A percentile compares a stretch with the other conserved stretches of the same genome.
Conservation (phyloP, 1,140 invertebrate genomes). For the Macrobrachium rosenbergii region DNA sequence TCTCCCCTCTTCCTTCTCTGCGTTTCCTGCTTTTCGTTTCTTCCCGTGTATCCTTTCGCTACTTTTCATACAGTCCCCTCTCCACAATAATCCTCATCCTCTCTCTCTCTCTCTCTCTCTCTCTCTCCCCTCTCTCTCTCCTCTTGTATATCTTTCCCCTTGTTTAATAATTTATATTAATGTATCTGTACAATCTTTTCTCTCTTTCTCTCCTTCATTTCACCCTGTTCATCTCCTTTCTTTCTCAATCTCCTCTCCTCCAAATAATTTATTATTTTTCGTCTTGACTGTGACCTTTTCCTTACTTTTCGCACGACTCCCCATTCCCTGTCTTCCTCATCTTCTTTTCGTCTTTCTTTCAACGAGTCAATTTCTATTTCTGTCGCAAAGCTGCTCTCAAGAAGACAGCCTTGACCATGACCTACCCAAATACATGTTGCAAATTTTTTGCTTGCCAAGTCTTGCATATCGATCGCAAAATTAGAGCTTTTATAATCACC, state of each 20-base stretch:
- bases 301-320: background rate
- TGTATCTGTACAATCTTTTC: background rate
- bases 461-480: too few species aligned
- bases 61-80: background rate
- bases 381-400: too few species aligned
- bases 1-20: slow-evolving; percentile 2
- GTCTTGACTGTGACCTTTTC: too few species aligned
- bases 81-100: background rate
- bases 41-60: background rate
- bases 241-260: background rate
- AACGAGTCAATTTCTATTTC: too few species aligned
- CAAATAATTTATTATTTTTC: background rate
- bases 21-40: background rate
- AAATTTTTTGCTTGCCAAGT: too few species aligned
- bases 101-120: background rate
- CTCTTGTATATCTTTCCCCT: background rate
- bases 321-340: background rate
- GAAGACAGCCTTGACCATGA: too few species aligned
- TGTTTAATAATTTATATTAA: background rate
- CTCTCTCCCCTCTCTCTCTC: background rate
- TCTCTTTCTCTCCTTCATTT: background rate
- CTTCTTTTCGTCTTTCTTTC: background rate
- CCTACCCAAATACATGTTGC: too few species aligned
- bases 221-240: background rate
- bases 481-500: too few species aligned